These are phyloP conservation scores for Aphelenchoides besseyi DNA, from an alignment of 1,140 invertebrate genomes.

Conservation along the genomic window DNA sequence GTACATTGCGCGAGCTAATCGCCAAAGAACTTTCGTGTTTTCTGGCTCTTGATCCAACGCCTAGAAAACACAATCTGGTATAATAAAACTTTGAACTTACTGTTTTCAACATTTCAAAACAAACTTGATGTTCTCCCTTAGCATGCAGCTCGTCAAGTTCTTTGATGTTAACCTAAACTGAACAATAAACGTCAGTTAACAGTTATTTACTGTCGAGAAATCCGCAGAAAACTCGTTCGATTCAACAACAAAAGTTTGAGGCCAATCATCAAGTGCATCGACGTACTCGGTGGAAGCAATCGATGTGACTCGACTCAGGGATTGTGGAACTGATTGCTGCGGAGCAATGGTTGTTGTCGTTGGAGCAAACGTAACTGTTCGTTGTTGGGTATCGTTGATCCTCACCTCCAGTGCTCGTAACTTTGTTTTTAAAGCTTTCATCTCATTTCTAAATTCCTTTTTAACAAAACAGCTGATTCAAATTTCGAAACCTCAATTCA, in stretches of 20 bases:
- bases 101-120: constrained; percentile 18
- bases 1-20: constrained; percentile 27
- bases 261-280: constrained; percentile 17
- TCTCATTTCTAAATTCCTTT: constrained; percentile 1
- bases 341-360: not conserved
- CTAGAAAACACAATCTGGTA: not conserved
- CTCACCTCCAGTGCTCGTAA: not conserved
- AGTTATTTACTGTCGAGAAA: no score
- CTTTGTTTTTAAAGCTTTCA: not conserved
- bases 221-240: no score
- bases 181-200: not conserved
- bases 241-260: not conserved
- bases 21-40: constrained; percentile 14
- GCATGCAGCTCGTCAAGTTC: constrained; percentile 28
- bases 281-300: constrained; percentile 8
- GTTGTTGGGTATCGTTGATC: not conserved
- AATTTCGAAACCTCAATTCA: no score
- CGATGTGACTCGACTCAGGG: constrained; percentile 14
- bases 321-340: not conserved
- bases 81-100: not conserved
- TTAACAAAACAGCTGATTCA: not conserved
- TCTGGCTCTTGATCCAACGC: not conserved
- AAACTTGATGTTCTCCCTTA: constrained; percentile 4
- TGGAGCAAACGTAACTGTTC: not conserved
- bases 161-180: constrained; percentile 12